phyloP scores from a whole-genome alignment of 64 coral and sea anemone genomes.

The Hydrozoanthus tunicans region DNA sequence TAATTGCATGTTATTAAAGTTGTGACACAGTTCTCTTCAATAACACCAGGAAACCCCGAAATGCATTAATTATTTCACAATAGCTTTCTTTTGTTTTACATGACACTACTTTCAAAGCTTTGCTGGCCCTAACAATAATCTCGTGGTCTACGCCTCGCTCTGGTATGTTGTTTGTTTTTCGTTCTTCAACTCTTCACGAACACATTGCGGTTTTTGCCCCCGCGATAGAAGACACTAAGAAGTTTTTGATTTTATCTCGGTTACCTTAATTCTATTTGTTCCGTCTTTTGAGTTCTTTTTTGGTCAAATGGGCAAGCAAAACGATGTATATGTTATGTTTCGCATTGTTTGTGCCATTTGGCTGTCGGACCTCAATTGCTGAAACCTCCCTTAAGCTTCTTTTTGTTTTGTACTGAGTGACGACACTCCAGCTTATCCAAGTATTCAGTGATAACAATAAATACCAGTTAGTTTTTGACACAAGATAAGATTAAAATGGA shows the following conservation, averaged over 20 bases:
- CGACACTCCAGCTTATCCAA: too few relatives aligned
- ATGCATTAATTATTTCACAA: neutral
- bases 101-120: neutral
- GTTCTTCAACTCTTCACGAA: neutral
- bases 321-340: too few relatives aligned
- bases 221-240: neutral
- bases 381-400: too few relatives aligned
- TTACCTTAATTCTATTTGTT: neutral
- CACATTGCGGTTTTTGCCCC: neutral
- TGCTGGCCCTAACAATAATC: neutral
- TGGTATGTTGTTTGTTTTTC: conserved; percentile 9
- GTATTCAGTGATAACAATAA: too few relatives aligned
- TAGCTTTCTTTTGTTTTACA: neutral
- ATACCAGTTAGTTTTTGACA: too few relatives aligned
- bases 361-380: too few relatives aligned
- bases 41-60: neutral
- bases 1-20: neutral
- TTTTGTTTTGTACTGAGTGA: too few relatives aligned
- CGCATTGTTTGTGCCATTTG: too few relatives aligned
- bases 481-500: too few relatives aligned
- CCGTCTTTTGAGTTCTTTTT: neutral
- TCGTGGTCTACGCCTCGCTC: neutral
- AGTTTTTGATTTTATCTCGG: neutral
- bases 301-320: neutral
- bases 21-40: neutral